phyloP scores from a whole-genome alignment of 2,888 invertebrate genomes.

The Cheilosia impressa region DNA sequence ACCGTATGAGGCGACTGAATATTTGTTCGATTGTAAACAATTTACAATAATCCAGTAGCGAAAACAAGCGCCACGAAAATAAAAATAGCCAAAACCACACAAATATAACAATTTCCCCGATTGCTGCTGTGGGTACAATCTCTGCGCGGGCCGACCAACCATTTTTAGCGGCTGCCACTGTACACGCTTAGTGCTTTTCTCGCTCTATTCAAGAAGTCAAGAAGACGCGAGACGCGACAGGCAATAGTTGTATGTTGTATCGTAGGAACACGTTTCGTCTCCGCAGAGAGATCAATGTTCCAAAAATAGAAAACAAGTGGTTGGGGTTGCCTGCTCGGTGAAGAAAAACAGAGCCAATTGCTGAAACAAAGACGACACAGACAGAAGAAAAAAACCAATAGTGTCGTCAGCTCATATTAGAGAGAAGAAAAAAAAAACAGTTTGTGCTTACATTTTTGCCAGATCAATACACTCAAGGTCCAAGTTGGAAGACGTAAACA shows the following conservation, averaged over 20 bases:
- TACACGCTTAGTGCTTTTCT: conserved; percentile 17
- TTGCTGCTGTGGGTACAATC: conserved; percentile 10
- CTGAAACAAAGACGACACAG: conserved; percentile 57
- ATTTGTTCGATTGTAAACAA: conserved; percentile 33
- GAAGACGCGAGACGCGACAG: conserved; percentile 44
- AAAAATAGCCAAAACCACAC: conserved; percentile 18
- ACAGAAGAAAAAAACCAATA: conserved; percentile 1
- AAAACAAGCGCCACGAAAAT: conserved; percentile 46
- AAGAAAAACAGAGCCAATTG: conserved; percentile 59
- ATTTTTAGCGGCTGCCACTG: conserved; percentile 60
- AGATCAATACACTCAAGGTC: conserved; percentile 35
- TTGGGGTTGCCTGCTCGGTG: conserved; percentile 69
- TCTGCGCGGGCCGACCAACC: conserved; percentile 34
- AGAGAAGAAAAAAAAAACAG: not conserved
- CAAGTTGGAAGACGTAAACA: conserved; percentile 28
- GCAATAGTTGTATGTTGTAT: conserved; percentile 34
- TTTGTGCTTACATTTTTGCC: conserved; percentile 74
- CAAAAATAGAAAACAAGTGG: conserved; percentile 78
- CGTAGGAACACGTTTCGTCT: conserved; percentile 69
- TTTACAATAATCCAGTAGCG: conserved; percentile 1
- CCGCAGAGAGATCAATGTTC: conserved; percentile 71
- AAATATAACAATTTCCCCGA: conserved; percentile 20
- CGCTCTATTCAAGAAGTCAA: conserved; percentile 40
- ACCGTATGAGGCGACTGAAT: not conserved
- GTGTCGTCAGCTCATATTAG: conserved; percentile 26